Conservation (phyloP, 2,888 invertebrate genomes). For the Chloromyia formosa region DNA sequence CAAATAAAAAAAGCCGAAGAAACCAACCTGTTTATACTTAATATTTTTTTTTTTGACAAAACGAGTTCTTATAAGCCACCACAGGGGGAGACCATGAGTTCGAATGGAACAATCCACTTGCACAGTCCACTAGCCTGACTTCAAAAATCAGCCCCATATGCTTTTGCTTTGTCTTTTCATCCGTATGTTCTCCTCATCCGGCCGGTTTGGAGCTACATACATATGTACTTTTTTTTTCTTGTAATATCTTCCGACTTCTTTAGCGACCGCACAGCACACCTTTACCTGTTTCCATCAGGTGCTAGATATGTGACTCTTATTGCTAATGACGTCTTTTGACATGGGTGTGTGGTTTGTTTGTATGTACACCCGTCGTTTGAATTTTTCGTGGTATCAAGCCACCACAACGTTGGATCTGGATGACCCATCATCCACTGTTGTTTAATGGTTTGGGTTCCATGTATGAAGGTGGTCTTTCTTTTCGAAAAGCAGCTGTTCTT, state of each 20-base stretch:
- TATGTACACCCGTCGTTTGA: not conserved
- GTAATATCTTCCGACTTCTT: constrained; percentile 8
- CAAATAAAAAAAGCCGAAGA: no score
- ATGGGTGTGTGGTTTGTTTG: not conserved
- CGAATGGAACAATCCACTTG: constrained; percentile 1
- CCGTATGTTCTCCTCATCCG: not conserved
- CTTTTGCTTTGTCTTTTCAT: not conserved
- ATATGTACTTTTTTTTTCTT: not conserved
- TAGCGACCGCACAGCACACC: not conserved
- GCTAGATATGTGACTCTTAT: not conserved
- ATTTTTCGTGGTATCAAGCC: no score
- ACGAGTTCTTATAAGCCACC: constrained; percentile 18
- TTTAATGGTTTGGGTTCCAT: not conserved
- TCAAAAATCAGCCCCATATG: not conserved
- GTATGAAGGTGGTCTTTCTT: constrained; percentile 17
- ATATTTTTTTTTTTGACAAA: not conserved
- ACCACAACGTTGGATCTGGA: not conserved
- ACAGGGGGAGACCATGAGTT: constrained; percentile 18
- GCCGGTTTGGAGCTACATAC: no score
- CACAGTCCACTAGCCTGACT: no score
- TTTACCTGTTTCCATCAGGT: constrained; percentile 32
- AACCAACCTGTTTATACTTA: no score
- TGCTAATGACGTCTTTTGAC: constrained; percentile 19
- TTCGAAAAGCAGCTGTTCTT: constrained; percentile 16
- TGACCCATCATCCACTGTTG: constrained; percentile 8